A percentile compares a stretch with the other conserved stretches of the same genome.
Conservation (phyloP, 2,888 invertebrate genomes). For the Toxonevra muliebris region DNA sequence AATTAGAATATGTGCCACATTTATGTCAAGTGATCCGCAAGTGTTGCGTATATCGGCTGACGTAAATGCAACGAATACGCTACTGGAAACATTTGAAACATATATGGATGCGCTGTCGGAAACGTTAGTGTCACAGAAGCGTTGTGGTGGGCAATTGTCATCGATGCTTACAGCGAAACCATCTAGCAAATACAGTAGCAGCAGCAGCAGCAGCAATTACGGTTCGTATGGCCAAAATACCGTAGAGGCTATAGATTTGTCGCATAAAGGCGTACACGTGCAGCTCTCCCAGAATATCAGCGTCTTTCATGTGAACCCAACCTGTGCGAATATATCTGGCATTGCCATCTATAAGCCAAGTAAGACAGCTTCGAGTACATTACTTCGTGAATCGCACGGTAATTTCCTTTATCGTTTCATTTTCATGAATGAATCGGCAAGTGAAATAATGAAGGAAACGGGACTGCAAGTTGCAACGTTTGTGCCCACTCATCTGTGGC, state of each 20-base stretch:
- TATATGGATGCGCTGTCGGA: constrained; percentile 66
- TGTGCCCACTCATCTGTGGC: constrained; percentile 66
- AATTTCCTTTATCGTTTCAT: constrained; percentile 59
- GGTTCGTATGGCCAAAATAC: not conserved
- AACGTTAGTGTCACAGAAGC: constrained; percentile 36
- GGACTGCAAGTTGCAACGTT: constrained; percentile 69
- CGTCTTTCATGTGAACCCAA: constrained; percentile 59
- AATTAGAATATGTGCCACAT: constrained; percentile 64
- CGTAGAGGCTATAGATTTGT: constrained; percentile 37
- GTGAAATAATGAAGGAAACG: constrained; percentile 64
- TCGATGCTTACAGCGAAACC: not conserved
- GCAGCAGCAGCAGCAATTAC: not conserved
- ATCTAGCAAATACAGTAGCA: not conserved
- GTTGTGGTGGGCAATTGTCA: constrained; percentile 34
- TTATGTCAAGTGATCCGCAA: constrained; percentile 66
- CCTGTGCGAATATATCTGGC: constrained; percentile 55
- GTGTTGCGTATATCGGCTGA: constrained; percentile 57
- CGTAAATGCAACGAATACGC: constrained; percentile 72
- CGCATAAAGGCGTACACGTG: constrained; percentile 50
- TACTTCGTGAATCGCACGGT: constrained; percentile 34
- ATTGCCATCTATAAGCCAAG: constrained; percentile 52
- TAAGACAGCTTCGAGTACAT: not conserved
- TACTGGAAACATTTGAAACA: constrained; percentile 70
- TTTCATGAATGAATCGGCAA: constrained; percentile 62
- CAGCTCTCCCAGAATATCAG: constrained; percentile 54